phyloP scores from a whole-genome alignment of 1,140 invertebrate genomes.

The Apis florea region DNA sequence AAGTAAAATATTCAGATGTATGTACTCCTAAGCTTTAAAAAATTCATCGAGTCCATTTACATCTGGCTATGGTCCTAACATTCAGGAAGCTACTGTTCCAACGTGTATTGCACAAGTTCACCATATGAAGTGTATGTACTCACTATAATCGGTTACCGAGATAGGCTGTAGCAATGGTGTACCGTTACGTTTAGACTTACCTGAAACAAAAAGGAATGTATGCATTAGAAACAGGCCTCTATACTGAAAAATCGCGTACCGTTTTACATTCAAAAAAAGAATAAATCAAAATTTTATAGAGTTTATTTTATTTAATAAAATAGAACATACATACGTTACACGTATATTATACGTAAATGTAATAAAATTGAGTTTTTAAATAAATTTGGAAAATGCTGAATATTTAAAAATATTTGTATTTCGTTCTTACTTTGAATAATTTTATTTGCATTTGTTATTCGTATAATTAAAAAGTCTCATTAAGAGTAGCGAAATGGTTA shows the following conservation, averaged over 20 bases:
- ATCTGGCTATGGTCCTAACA: background rate
- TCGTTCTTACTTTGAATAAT: background rate
- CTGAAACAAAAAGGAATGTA: conserved; percentile 58
- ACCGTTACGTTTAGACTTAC: conserved; percentile 60
- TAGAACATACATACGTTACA: background rate
- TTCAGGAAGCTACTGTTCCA: conserved; percentile 17
- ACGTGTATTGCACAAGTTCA: conserved; percentile 10
- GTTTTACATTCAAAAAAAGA: background rate
- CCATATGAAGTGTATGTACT: conserved; percentile 18
- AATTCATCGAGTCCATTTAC: conserved; percentile 11
- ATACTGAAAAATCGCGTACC: conserved; percentile 23
- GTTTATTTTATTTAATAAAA: background rate
- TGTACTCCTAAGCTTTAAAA: background rate
- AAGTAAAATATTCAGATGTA: too few relatives aligned
- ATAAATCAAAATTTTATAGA: background rate
- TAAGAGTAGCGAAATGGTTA: background rate
- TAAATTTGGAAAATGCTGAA: too few relatives aligned
- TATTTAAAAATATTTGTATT: background rate
- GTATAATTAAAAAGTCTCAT: conserved; percentile 24
- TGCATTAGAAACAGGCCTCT: conserved; percentile 33
- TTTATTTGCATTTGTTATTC: background rate
- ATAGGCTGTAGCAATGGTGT: conserved; percentile 45
- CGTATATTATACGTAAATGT: background rate
- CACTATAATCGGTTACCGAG: conserved; percentile 35
- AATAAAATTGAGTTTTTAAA: background rate